These are phyloP conservation scores for Myrmophylax atrothorax DNA, from an alignment of 2,113 vertebrate genomes.

Conservation along the genomic window DNA sequence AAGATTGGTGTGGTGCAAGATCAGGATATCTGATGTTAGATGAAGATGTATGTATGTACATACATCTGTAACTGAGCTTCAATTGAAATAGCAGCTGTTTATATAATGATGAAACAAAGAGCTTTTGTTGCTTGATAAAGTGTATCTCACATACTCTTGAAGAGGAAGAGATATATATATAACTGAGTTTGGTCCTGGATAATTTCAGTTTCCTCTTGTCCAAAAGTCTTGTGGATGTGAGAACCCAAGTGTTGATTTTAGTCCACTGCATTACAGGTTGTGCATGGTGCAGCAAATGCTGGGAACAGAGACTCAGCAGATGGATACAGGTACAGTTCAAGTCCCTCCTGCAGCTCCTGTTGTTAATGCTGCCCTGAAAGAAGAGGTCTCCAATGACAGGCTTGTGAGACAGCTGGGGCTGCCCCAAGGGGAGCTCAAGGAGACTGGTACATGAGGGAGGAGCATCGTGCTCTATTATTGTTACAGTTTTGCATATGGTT, in stretches of 20 bases:
- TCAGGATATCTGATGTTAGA: neutral
- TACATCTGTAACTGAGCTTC: neutral
- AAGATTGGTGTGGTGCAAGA: neutral
- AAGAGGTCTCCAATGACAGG: fast-evolving
- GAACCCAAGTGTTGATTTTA: neutral
- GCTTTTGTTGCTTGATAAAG: neutral
- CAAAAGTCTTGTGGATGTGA: neutral
- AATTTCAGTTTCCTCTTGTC: neutral
- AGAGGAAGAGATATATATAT: neutral
- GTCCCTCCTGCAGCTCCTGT: neutral
- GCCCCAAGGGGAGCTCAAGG: neutral
- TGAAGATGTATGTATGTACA: neutral
- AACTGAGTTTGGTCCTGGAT: neutral
- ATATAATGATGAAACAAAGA: neutral
- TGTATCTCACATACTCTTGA: neutral
- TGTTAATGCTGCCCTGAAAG: neutral
- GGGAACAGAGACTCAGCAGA: neutral
- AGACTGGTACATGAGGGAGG: fast-evolving
- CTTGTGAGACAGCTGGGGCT: neutral
- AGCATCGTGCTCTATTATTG: neutral
- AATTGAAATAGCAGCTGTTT: neutral
- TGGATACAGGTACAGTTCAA: neutral
- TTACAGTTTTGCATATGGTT: neutral
- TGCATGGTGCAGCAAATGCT: neutral
- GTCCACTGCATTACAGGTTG: neutral